Evolutionary conservation across 2,113 vertebrate genomes (phyloP).

Genomic region (Cercopithecus mona): DNA sequence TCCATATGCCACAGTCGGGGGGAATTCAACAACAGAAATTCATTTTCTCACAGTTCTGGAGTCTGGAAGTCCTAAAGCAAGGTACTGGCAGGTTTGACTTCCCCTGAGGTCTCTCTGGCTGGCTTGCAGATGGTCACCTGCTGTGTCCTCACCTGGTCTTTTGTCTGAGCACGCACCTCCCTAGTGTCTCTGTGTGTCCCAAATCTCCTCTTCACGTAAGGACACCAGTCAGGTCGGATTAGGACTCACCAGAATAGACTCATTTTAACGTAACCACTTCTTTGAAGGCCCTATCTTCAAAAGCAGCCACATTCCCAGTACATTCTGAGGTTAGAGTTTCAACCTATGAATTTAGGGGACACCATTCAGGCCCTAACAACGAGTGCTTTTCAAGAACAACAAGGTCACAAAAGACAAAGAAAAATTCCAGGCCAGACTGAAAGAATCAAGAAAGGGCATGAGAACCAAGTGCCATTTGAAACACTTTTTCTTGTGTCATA

Average conservation of each 20-base stretch:
- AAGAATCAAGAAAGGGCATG: neutral
- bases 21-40: no score
- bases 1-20: accelerated
- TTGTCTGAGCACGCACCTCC: neutral
- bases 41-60: neutral
- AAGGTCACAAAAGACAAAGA: neutral
- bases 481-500: neutral
- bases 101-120: neutral
- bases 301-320: neutral
- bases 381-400: neutral
- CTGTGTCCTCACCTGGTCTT: neutral
- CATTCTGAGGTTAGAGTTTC: neutral
- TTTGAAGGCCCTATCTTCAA: neutral
- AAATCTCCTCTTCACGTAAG: neutral
- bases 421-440: neutral
- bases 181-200: neutral
- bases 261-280: neutral
- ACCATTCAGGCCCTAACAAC: neutral
- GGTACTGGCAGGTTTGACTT: neutral
- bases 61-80: neutral
- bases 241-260: neutral
- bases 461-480: neutral
- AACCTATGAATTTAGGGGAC: neutral
- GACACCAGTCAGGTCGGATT: neutral
- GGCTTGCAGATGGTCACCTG: neutral